Percentiles rank a stretch among this genome's conserved stretches.
Evolutionary conservation across 2,113 vertebrate species (phyloP).

Genomic region (Notechis scutatus): DNA sequence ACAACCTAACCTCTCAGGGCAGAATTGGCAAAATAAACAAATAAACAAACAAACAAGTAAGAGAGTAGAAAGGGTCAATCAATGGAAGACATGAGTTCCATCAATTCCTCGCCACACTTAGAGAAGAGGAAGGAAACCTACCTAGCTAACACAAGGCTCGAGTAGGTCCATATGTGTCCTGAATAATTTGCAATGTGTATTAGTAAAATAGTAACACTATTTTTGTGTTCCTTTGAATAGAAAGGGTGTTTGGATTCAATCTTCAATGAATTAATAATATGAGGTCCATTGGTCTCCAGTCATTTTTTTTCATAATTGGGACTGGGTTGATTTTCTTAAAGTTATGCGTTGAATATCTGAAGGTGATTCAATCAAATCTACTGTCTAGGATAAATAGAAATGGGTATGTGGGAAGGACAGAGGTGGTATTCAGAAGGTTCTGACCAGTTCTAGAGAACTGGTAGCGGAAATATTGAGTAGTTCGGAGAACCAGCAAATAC

Average conservation of each 20-base stretch:
- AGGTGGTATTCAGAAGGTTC: too few relatives aligned
- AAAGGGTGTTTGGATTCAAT: background rate
- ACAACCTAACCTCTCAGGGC: background rate
- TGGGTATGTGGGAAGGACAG: background rate
- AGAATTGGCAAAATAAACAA: too few relatives aligned
- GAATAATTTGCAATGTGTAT: background rate
- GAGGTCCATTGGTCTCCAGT: background rate
- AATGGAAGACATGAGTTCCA: background rate
- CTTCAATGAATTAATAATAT: background rate
- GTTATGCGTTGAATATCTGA: background rate
- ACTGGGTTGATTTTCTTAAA: background rate
- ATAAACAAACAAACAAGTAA: too few relatives aligned
- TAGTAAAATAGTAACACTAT: background rate
- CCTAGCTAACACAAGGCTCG: background rate
- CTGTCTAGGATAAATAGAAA: background rate
- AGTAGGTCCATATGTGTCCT: background rate
- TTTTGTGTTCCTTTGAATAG: background rate
- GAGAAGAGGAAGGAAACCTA: background rate
- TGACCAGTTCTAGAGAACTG: too few relatives aligned
- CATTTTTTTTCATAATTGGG: background rate
- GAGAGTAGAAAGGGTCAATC: background rate
- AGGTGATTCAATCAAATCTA: background rate
- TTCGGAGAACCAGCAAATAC: too few relatives aligned
- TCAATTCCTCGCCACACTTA: background rate
- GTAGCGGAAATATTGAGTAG: too few relatives aligned